A percentile compares a stretch with the other conserved stretches of the same genome.
Evolutionary conservation across 2,797 vertebrate genomes (phyloP).

Genomic region (Acrossocheilus wenchowensis): DNA sequence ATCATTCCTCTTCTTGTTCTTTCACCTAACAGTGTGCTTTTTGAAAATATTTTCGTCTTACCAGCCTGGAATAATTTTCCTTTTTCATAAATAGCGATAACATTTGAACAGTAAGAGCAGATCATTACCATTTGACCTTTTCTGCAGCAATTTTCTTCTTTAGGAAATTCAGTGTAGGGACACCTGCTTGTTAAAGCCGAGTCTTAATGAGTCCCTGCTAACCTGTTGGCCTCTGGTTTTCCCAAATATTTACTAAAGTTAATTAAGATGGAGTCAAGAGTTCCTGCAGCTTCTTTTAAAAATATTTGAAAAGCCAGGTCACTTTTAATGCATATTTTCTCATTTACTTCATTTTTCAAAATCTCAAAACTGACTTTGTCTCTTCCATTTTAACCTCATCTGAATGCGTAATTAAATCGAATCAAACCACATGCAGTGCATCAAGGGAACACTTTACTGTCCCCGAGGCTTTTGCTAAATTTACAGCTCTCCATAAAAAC

Average conservation of each 20-base stretch:
- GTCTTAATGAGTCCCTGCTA: constrained; percentile 4
- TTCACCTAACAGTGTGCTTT: background rate
- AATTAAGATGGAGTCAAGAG: constrained; percentile 28
- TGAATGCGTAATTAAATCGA: constrained; percentile 77
- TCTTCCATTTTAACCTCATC: constrained; percentile 71
- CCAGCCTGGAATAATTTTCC: background rate
- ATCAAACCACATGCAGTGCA: constrained; percentile 70
- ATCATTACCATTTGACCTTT: constrained; percentile 31
- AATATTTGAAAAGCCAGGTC: constrained; percentile 10
- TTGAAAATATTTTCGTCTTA: background rate
- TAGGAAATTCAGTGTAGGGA: background rate
- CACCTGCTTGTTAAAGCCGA: constrained; percentile 20
- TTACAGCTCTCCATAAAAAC: constrained; percentile 75
- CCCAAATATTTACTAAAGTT: constrained; percentile 27
- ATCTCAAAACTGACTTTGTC: constrained; percentile 55
- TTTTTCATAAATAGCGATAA: constrained; percentile 15
- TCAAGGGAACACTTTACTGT: constrained; percentile 73
- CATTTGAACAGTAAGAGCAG: constrained; percentile 31
- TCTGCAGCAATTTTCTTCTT: constrained; percentile 8
- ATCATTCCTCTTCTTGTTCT: constrained; percentile 31
- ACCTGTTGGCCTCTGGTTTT: constrained; percentile 32
- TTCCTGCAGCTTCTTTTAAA: background rate
- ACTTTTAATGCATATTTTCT: background rate
- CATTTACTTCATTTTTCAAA: constrained; percentile 36
- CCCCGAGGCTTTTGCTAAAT: constrained; percentile 71